phyloP scores from a whole-genome alignment of 2,888 invertebrate species.

The Drosophila ochracea region DNA sequence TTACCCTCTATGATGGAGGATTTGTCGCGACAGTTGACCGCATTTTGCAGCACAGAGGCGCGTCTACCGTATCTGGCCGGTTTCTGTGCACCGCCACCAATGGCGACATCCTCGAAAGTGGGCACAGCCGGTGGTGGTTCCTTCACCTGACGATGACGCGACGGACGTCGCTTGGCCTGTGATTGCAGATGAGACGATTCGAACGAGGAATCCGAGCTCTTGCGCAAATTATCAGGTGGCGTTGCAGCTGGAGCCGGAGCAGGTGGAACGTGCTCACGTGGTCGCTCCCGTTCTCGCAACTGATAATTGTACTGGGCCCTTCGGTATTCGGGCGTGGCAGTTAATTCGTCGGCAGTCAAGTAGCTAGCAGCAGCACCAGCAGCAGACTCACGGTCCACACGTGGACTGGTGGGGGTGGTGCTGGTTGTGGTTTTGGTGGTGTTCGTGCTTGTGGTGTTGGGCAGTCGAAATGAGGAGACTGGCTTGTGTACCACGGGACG shows the following conservation, averaged over 20 bases:
- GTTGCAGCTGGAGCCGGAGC: slow-evolving; percentile 20
- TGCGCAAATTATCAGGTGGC: slow-evolving; percentile 42
- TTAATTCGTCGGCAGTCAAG: slow-evolving; percentile 68
- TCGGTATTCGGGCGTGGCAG: slow-evolving; percentile 84
- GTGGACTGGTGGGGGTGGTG: slow-evolving; percentile 34
- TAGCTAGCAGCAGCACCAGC: slow-evolving; percentile 54
- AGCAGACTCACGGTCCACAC: slow-evolving; percentile 34
- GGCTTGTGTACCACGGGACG: slow-evolving; percentile 84
- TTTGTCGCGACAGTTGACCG: slow-evolving; percentile 78
- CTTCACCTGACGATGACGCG: slow-evolving; percentile 47
- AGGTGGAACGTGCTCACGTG: slow-evolving; percentile 41
- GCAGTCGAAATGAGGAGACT: slow-evolving; percentile 82
- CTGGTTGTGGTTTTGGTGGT: slow-evolving; percentile 24
- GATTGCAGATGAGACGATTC: slow-evolving; percentile 47
- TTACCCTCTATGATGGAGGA: slow-evolving; percentile 83
- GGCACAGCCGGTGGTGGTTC: slow-evolving; percentile 44
- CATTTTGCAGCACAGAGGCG: slow-evolving; percentile 79
- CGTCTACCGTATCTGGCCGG: slow-evolving; percentile 83
- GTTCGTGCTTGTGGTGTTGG: slow-evolving; percentile 65
- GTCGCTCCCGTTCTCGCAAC: slow-evolving; percentile 77
- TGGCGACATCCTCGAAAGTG: slow-evolving; percentile 76
- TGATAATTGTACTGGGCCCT: slow-evolving; percentile 84
- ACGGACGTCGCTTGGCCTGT: slow-evolving; percentile 55
- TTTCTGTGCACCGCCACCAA: slow-evolving; percentile 55
- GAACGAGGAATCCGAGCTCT: slow-evolving; percentile 64